Percentiles rank a stretch among this genome's conserved stretches.
These are phyloP conservation scores for Ooceraea biroi DNA, from an alignment of 1,140 invertebrate species.

Conservation along the genomic window DNA sequence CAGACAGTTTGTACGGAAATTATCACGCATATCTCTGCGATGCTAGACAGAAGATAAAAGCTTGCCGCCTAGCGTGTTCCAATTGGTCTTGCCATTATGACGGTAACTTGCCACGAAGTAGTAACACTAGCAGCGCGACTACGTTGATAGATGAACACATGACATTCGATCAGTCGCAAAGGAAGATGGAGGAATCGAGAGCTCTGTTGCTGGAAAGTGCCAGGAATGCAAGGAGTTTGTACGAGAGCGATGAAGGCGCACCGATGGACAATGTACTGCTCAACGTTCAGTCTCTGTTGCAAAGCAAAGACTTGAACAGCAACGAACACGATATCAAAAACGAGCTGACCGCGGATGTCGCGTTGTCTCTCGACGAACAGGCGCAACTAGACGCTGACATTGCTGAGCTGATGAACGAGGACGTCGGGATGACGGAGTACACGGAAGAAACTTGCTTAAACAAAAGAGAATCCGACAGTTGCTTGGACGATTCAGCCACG, in stretches of 20 bases:
- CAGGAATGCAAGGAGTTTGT: conserved; percentile 24
- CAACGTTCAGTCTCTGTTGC: conserved; percentile 78
- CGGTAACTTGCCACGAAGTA: conserved; percentile 84
- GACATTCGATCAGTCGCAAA: conserved; percentile 42
- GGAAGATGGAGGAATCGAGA: conserved; percentile 44
- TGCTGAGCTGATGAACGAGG: conserved; percentile 81
- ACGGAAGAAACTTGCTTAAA: conserved; percentile 56
- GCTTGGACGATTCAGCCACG: conserved; percentile 76
- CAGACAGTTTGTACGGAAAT: conserved; percentile 90
- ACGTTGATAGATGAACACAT: conserved; percentile 65
- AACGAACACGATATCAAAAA: conserved; percentile 30
- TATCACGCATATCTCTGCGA: conserved; percentile 94
- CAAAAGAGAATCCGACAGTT: conserved; percentile 74
- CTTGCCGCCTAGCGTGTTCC: conserved; percentile 90
- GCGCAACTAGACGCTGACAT: conserved; percentile 82
- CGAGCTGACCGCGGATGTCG: conserved; percentile 6
- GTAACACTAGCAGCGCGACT: conserved; percentile 69
- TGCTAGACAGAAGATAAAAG: conserved; percentile 91
- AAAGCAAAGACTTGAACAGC: conserved; percentile 53
- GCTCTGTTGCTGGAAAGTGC: conserved; percentile 25
- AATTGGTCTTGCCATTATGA: conserved; percentile 93
- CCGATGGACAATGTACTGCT: conserved; percentile 78
- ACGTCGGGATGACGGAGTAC: conserved; percentile 60
- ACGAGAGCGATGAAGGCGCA: conserved; percentile 62
- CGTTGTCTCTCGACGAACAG: conserved; percentile 78